Evolutionary conservation across 1,140 invertebrate genomes (phyloP), one percentile per base, ranked within the genome.

Genomic region (Platyura marginata): DNA sequence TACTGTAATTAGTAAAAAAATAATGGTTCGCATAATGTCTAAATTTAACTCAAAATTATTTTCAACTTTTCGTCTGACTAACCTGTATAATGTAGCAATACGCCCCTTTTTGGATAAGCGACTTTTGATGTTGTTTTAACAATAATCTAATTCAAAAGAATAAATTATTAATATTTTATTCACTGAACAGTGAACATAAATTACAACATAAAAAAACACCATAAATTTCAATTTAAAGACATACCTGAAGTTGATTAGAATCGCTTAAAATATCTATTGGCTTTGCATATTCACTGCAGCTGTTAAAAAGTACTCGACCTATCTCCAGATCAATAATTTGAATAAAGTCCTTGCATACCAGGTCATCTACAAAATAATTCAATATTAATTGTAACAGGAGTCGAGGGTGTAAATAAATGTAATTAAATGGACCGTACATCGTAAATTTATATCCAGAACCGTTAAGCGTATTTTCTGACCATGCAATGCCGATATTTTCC

Each of bases 21-120:
- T n/a, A n/a, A n/a, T n/a, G n/a, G n/a, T n/a, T n/a, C n/a, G n/a
- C n/a, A n/a, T n/a, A n/a, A n/a, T n/a, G n/a, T n/a, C n/a, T n/a
- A n/a, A n/a, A n/a, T n/a, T n/a, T n/a, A n/a, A n/a, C n/a, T n/a
- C n/a, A n/a, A n/a, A n/a, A n/a, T n/a, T n/a, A n/a, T n/a, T n/a
- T n/a, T n/a, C n/a, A n/a, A n/a, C n/a, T n/a, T n/a, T n/a, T n/a
- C n/a, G n/a, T n/a, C 11, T 4, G 37, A 37, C 20, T 61, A 53
- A 71, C 69, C 66, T 63, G 69, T 67, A 51, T 69, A 73, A 55
- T 70, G 64, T 44, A 69, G 54, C 9, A 72, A 52, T 41, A 71
- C 59, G 40, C 70, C 70, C 49, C 69, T 58, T 44, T 69, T 69
- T 2, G 69, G 68, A 43, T 62, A 71, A 15, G 65, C 56, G 40